phyloP scores from a whole-genome alignment of 2,797 vertebrate genomes.

The Myripristis jacobus region DNA sequence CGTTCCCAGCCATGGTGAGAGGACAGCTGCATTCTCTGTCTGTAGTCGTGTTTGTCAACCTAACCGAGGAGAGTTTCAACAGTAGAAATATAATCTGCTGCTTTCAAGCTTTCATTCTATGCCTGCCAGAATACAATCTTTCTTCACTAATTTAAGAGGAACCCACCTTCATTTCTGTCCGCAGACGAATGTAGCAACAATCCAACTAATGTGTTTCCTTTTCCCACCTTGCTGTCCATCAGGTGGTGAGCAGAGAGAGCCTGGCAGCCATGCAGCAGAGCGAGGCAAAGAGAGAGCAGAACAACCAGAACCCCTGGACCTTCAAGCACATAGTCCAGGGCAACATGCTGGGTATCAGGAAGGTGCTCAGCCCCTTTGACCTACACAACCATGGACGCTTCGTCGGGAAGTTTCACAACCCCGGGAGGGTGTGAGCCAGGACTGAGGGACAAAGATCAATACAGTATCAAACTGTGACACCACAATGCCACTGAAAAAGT shows the following conservation, averaged over 20 bases:
- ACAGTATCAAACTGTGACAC: neutral
- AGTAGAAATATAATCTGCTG: too few relatives aligned
- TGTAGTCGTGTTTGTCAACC: too few relatives aligned
- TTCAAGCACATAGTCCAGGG: constrained; percentile 84
- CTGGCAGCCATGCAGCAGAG: constrained; percentile 78
- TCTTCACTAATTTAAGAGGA: too few relatives aligned
- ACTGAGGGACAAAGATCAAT: constrained; percentile 9
- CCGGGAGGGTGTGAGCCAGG: constrained; percentile 82
- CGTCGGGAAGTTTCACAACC: constrained; percentile 89
- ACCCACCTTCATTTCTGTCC: too few relatives aligned
- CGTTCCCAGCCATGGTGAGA: constrained; percentile 88
- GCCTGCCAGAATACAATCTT: neutral
- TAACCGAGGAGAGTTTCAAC: neutral
- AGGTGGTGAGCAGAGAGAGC: constrained; percentile 87
- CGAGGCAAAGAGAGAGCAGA: constrained; percentile 78
- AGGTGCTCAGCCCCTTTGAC: constrained; percentile 90
- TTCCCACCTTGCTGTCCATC: neutral
- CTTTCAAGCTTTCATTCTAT: neutral
- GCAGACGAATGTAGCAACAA: neutral
- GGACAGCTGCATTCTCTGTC: neutral
- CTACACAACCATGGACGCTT: constrained; percentile 85
- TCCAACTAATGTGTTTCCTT: neutral
- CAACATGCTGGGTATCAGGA: constrained; percentile 94
- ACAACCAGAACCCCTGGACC: constrained; percentile 97
- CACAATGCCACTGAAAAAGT: constrained; percentile 2